Percentiles rank a stretch among this genome's conserved stretches.
These are phyloP conservation scores for Oryctes rhinoceros DNA, from an alignment of 1,140 invertebrate genomes.

Conservation along the genomic window DNA sequence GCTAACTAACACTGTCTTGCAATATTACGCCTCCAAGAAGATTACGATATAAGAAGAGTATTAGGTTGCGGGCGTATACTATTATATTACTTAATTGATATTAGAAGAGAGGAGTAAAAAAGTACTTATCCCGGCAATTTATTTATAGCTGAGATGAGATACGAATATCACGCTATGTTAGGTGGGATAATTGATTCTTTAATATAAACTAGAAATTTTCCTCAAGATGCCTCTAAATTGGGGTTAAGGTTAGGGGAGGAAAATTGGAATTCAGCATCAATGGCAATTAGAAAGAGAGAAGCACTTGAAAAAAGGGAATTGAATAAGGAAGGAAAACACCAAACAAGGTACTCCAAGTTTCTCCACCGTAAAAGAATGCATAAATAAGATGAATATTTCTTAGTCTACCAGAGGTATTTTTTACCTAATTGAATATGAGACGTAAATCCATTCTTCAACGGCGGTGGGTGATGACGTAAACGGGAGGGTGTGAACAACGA, in stretches of 20 bases:
- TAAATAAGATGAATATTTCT: no score
- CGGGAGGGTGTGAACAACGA: no score
- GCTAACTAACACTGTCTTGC: constrained; percentile 39
- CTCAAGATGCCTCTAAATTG: background rate
- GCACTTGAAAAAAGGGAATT: background rate
- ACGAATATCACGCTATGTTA: constrained; percentile 13
- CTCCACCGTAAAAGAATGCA: no score
- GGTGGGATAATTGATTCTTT: constrained; percentile 24
- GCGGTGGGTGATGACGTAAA: no score
- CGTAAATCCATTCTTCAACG: no score
- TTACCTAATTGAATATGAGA: no score
- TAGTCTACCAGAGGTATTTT: no score
- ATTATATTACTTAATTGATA: constrained; percentile 31
- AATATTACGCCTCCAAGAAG: constrained; percentile 32
- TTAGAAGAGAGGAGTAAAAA: constrained; percentile 17
- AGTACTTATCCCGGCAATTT: constrained; percentile 12
- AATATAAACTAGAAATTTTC: constrained; percentile 21
- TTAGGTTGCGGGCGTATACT: constrained; percentile 21
- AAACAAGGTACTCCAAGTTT: background rate
- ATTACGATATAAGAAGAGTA: constrained; percentile 35
- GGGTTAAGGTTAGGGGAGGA: background rate
- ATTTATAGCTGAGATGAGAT: constrained; percentile 17
- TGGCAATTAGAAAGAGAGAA: background rate
- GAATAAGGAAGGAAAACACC: background rate
- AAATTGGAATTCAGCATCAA: background rate